A percentile compares a stretch with the other conserved stretches of the same genome.
Evolutionary conservation across 2,888 invertebrate genomes (phyloP).

Genomic region (Gibbula magus): DNA sequence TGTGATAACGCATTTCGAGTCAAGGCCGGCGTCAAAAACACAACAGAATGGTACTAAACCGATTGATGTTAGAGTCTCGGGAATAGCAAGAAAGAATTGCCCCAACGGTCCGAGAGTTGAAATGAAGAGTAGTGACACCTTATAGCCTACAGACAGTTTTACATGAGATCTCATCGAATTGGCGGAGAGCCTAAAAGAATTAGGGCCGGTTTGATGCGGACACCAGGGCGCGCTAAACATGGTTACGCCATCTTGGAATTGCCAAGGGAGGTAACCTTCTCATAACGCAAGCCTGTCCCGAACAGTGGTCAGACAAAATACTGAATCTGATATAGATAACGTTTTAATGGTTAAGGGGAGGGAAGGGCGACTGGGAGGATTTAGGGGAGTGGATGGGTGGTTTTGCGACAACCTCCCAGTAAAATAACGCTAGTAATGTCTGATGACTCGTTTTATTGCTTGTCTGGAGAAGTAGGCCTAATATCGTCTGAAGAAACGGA

Average conservation of each 20-base stretch:
- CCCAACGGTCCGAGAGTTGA: neutral
- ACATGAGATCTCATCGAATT: conserved; percentile 7
- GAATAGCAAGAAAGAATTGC: neutral
- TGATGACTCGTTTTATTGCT: too few relatives aligned
- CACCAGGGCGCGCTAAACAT: conserved; percentile 11
- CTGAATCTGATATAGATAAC: neutral
- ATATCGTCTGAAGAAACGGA: too few relatives aligned
- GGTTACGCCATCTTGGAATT: conserved; percentile 20
- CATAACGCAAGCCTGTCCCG: neutral
- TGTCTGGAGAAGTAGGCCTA: too few relatives aligned
- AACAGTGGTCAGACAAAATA: neutral
- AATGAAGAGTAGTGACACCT: neutral
- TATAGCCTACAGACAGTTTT: neutral
- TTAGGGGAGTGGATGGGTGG: too few relatives aligned
- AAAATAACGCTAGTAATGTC: too few relatives aligned
- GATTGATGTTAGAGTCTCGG: neutral
- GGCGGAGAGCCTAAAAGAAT: neutral
- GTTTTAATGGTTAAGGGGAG: neutral
- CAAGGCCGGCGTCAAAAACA: neutral
- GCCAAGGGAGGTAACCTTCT: conserved; percentile 16
- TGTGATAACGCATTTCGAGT: neutral
- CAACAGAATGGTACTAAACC: conserved; percentile 1
- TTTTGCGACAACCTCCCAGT: too few relatives aligned
- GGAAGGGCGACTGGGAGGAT: too few relatives aligned
- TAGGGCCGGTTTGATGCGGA: neutral